Conservation (phyloP, 35 echinoderm and acorn worm species). For the Lytechinus pictus region DNA sequence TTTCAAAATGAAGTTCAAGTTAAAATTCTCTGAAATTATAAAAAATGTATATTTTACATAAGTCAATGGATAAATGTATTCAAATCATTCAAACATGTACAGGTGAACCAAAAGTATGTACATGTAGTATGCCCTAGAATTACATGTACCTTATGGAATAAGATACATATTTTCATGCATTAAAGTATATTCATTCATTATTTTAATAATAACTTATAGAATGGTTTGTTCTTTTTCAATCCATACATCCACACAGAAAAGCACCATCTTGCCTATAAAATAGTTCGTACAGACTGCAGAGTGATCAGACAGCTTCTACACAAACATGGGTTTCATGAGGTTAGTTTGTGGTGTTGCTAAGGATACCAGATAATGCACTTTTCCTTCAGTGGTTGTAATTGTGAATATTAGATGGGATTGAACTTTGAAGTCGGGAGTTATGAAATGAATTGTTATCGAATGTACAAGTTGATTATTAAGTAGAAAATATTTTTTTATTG, state of each 20-base stretch:
- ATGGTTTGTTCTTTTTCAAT: no score
- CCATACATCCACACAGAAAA: constrained; percentile 65
- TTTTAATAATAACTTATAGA: no score
- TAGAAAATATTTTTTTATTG: not conserved
- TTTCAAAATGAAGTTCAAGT: no score
- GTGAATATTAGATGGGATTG: not conserved
- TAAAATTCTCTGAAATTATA: no score
- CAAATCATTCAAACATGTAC: no score
- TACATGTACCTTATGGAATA: no score
- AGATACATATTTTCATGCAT: no score
- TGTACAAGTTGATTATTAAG: not conserved
- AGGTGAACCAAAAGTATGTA: no score
- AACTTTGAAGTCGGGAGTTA: not conserved
- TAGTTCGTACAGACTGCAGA: constrained; percentile 93
- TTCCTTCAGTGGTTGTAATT: not conserved
- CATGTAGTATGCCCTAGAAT: no score
- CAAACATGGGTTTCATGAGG: constrained; percentile 98
- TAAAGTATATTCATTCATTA: no score
- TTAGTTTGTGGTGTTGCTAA: constrained; percentile 45
- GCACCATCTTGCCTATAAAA: constrained; percentile 92
- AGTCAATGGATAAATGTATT: no score
- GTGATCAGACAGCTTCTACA: constrained; percentile 87
- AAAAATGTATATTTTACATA: no score
- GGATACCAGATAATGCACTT: not conserved
- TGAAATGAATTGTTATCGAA: not conserved